These are phyloP conservation scores for Parazoanthus darwini DNA, from an alignment of 92 coral and sea anemone genomes.

Conservation along the genomic window DNA sequence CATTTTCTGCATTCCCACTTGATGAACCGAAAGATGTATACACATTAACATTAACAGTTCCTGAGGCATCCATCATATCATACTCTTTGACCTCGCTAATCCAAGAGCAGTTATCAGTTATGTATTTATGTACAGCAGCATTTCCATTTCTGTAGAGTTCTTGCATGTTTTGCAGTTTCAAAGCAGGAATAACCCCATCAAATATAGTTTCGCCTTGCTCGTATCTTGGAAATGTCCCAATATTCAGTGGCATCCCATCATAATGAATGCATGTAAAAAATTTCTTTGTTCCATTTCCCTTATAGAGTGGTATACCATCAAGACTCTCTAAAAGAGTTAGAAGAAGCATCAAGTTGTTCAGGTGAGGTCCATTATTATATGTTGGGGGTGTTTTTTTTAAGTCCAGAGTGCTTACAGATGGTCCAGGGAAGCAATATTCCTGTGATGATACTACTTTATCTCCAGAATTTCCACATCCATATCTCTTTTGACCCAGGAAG, in stretches of 20 bases:
- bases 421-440: slow-evolving; percentile 61
- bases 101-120: slow-evolving; percentile 52
- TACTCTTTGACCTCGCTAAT: slow-evolving; percentile 67
- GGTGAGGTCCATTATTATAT: slow-evolving; percentile 55
- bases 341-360: slow-evolving; percentile 53
- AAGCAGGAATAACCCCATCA: slow-evolving; percentile 58
- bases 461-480: too few relatives aligned
- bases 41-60: slow-evolving; percentile 53
- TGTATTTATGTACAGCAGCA: slow-evolving; percentile 47
- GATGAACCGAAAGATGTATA: slow-evolving; percentile 44
- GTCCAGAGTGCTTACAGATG: slow-evolving; percentile 55
- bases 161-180: slow-evolving; percentile 44
- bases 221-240: slow-evolving; percentile 64
- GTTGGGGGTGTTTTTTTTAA: slow-evolving; percentile 22
- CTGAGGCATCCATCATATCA: slow-evolving; percentile 46
- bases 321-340: slow-evolving; percentile 46
- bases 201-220: slow-evolving; percentile 55
- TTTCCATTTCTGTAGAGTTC: slow-evolving; percentile 54
- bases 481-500: slow-evolving; percentile 65
- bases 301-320: slow-evolving; percentile 54
- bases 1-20: slow-evolving; percentile 61
- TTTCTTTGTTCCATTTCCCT: slow-evolving; percentile 33
- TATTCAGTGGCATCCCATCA: slow-evolving; percentile 72
- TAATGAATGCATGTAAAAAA: slow-evolving; percentile 47
- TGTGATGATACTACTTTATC: too few relatives aligned